These are phyloP conservation scores for Xerus rutilus DNA, from an alignment of 2,797 vertebrate genomes.

Conservation along the genomic window DNA sequence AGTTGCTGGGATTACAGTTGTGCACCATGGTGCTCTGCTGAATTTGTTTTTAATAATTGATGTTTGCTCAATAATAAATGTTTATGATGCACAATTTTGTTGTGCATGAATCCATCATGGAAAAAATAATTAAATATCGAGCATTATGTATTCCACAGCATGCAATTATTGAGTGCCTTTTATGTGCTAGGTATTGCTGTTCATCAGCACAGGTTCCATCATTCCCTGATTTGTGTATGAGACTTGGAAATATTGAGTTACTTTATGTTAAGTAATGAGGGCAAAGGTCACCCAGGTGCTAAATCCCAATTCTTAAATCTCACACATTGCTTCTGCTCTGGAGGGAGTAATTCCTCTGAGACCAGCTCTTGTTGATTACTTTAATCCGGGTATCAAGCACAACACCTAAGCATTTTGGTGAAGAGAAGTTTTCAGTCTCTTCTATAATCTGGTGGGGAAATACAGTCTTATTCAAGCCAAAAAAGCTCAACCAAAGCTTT, in stretches of 20 bases:
- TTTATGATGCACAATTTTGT: not conserved
- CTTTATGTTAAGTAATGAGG: not conserved
- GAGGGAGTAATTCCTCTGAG: not conserved
- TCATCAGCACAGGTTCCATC: not conserved
- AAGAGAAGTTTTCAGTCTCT: not conserved
- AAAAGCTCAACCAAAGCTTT: not conserved
- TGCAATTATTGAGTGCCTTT: not conserved
- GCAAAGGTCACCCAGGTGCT: not conserved
- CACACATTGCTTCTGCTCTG: not conserved
- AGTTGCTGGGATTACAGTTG: not conserved
- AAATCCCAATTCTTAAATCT: not conserved
- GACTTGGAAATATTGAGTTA: not conserved
- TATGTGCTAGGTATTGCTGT: not conserved
- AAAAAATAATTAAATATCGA: not conserved
- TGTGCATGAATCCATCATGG: not conserved
- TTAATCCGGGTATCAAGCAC: conserved; percentile 3
- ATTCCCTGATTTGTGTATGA: not conserved
- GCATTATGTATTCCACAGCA: not conserved
- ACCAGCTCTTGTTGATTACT: conserved; percentile 18
- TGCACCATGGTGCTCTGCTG: not conserved
- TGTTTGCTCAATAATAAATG: conserved; percentile 43
- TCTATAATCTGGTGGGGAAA: not conserved
- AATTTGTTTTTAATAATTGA: not conserved
- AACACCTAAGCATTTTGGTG: not conserved
- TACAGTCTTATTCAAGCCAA: not conserved